Base-by-base conservation (phyloP, 2,113 vertebrate species). In the Hypomesus transpacificus region DNA sequence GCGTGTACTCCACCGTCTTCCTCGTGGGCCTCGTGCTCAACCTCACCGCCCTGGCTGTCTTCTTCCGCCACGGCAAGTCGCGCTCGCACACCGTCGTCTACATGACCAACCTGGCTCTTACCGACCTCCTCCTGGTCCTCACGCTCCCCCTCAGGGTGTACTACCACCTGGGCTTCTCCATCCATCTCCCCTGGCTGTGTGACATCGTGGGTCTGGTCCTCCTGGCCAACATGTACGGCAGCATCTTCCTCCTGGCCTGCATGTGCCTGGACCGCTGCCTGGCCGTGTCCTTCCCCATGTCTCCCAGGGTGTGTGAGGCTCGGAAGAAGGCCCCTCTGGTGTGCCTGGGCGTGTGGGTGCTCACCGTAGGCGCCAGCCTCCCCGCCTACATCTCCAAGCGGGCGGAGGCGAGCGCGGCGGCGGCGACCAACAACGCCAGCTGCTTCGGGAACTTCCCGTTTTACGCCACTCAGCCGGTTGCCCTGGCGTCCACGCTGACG, bases 151-250 rank as follows among this genome's bases (percentile, higher is more conserved):
- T 91, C 28, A 82, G 87, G 57, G 87, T 91, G 73, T 86, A 66
- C 66, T 73, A 84, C 66, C 76, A 90, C 18, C 34, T 75, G 8
- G 64, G 67, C 4, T 69, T 53, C 13, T 0, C 0, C 0, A 0
- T 0, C 0, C 24, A 78, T 0, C 11, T 31, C 1, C 66, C 3
- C 21, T 2, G 0, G 5, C 21, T 86, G 17, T 92, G 90, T 5
- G 78, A 88, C 0, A 7, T 14, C 17, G 24, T 75, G 0, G 89
- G 88, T 11, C 66, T 89, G 34, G 20, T 90, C 20, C 76, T 92
- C 46, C 84, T 92, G 61, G 81, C 83, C 52, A 92, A 92, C 85
- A 93, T 93, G 90, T 93, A 92, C 0, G 82, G 89, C 7, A 93
- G 91, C 81, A 91, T 93, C 75, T 88, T 91, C 66, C 80, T 92